These are phyloP conservation scores for Reticulitermes lucifugus DNA, from an alignment of 2,888 invertebrate genomes.

Conservation along the genomic window DNA sequence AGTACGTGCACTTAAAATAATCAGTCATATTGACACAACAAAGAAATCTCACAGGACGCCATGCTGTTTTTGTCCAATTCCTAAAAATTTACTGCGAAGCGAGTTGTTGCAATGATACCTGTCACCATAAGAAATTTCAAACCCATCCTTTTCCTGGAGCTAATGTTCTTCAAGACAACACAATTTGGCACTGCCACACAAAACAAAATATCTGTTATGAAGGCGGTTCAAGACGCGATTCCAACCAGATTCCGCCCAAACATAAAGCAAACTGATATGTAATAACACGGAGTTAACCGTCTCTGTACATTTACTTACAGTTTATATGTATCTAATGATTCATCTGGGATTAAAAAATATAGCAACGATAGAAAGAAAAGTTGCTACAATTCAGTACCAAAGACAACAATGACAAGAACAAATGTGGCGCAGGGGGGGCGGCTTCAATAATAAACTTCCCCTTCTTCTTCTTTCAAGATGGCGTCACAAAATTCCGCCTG, in stretches of 20 bases:
- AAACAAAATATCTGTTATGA: background rate
- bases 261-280: background rate
- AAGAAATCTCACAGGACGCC: too few species aligned
- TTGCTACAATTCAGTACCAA: background rate
- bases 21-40: too few species aligned
- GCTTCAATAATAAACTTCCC: constrained; percentile 13
- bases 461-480: background rate
- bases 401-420: background rate
- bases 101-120: background rate
- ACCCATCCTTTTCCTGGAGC: background rate
- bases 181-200: background rate
- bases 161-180: background rate
- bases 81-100: too few species aligned
- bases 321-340: background rate
- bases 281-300: background rate
- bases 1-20: too few species aligned
- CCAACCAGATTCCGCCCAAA: background rate
- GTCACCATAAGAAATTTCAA: background rate
- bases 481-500: background rate
- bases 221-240: too few species aligned
- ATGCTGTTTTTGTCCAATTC: too few species aligned
- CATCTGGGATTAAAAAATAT: background rate
- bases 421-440: background rate
- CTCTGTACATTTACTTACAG: background rate
- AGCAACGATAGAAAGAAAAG: background rate